These are phyloP conservation scores for Clarias batrachus DNA, from an alignment of 2,113 vertebrate genomes.

Conservation along the genomic window DNA sequence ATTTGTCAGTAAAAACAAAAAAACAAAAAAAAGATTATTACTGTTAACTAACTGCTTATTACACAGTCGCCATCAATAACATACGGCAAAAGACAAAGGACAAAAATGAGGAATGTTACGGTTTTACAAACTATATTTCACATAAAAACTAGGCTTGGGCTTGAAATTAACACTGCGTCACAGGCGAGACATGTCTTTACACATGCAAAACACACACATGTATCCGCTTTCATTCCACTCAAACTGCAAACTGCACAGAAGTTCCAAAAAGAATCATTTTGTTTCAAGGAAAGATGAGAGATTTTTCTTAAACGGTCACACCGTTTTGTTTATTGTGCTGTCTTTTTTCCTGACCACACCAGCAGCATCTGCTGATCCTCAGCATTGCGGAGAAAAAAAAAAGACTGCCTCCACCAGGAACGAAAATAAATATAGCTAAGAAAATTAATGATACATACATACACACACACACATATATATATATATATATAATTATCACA, in stretches of 20 bases:
- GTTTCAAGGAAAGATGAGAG: background rate
- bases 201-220: background rate
- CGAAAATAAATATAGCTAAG: background rate
- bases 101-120: background rate
- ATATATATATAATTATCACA: background rate
- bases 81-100: background rate
- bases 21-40: background rate
- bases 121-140: background rate
- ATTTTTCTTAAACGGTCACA: background rate
- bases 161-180: constrained; percentile 21
- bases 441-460: background rate
- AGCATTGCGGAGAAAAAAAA: constrained; percentile 29
- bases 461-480: background rate
- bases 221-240: background rate
- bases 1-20: background rate
- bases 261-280: background rate
- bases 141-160: background rate
- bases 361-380: constrained; percentile 14
- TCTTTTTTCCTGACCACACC: constrained; percentile 6
- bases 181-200: constrained; percentile 1
- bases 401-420: background rate
- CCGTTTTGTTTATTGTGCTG: background rate
- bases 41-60: constrained; percentile 1
- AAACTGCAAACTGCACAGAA: background rate
- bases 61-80: background rate